Conservation (phyloP, 2,888 invertebrate species). For the Athalia rosae region DNA sequence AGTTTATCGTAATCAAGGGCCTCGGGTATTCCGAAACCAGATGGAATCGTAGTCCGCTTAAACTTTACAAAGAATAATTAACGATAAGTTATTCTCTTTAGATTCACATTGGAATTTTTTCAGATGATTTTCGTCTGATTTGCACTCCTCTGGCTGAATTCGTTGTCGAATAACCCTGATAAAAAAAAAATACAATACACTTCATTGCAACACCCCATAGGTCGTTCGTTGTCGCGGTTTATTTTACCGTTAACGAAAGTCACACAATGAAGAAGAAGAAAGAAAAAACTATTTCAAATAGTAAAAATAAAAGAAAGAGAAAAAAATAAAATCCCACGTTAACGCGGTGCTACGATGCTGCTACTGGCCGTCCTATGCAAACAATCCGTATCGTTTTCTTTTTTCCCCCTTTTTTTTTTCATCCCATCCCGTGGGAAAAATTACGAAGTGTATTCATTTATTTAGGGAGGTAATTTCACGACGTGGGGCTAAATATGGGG, state of each 20-base stretch:
- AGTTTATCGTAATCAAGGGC: neutral
- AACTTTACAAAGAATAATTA: neutral
- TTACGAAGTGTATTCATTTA: neutral
- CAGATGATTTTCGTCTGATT: neutral
- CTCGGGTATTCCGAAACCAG: neutral
- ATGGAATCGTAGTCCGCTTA: neutral
- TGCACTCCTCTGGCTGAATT: too few relatives aligned
- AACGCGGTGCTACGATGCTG: conserved; percentile 1
- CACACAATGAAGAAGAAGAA: too few relatives aligned
- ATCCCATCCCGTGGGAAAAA: conserved; percentile 30
- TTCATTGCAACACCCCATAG: too few relatives aligned
- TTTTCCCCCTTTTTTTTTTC: too few relatives aligned
- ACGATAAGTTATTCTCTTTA: neutral
- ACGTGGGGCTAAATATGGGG: neutral
- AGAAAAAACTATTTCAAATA: neutral
- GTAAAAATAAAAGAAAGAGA: neutral
- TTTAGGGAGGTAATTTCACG: neutral
- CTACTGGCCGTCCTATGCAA: conserved; percentile 35
- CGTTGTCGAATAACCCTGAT: too few relatives aligned
- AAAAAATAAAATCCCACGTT: conserved; percentile 33
- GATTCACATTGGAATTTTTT: conserved; percentile 3
- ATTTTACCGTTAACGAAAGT: too few relatives aligned
- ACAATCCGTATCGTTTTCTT: conserved; percentile 2
- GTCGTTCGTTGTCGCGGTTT: too few relatives aligned
- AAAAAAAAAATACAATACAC: too few relatives aligned